Evolutionary conservation across 2,797 vertebrate genomes (phyloP), one percentile per base, ranked within the genome.

Genomic region (Melanotaenia pygmaea): DNA sequence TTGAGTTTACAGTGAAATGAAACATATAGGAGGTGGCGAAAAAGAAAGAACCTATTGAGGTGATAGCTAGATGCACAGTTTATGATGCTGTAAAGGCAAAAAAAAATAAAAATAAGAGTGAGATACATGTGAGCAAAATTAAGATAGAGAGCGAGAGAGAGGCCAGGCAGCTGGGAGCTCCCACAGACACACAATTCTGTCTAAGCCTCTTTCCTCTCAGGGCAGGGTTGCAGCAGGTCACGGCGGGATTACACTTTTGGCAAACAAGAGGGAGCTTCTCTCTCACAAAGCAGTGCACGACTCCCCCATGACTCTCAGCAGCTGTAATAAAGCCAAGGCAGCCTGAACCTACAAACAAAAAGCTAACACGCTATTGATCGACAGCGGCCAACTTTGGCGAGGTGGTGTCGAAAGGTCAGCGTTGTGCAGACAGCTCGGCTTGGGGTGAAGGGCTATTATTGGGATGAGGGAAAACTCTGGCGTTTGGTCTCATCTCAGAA

Each of bases 341-440:
- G 90, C 89, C 91, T 94, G 93, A 93, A 95, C 93, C 93, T 92
- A 94, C 93, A 95, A 94, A 95, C 94, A 94, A 94, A 95, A 94
- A 94, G 93, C 94, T 93, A 95, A 94, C 93, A 92, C 89, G 91
- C 93, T 90, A 95, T 95, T 92, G 94, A 94, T 94, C 90, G 88
- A 88, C 91, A 86, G 90, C 89, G 74, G 92, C 91, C 91, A 93
- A 93, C 93, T 93, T 92, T 90, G 58, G 79, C 67, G 84, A 88
- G 91, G 89, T 88, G 84, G 88, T 93, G 93, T 93, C 84, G 80
- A 90, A 86, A 94, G 93, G 93, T 93, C 90, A 81, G 80, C 86
- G 78, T 67, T 78, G 90, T 89, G 91, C 92, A 93, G 91, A 93
- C 92, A 89, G 89, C 90, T 86, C 77, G 80, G 80, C 86, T 90